Conservation (phyloP, 2,113 vertebrate genomes). For the Muscicapa adusta region DNA sequence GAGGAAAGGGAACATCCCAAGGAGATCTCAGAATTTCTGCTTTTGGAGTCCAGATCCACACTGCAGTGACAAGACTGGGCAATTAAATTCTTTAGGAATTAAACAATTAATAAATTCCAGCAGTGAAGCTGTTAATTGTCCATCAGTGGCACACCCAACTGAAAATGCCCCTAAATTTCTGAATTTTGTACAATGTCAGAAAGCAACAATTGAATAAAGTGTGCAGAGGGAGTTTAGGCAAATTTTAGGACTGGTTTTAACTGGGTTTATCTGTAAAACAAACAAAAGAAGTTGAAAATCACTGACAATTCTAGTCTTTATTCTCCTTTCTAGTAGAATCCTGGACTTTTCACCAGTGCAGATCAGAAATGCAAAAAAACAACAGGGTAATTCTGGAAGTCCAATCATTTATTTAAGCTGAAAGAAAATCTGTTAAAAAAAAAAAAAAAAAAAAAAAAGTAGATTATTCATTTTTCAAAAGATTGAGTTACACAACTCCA, state of each 20-base stretch:
- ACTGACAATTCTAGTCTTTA: not conserved
- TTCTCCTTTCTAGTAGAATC: not conserved
- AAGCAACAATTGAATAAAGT: not conserved
- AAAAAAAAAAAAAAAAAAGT: not conserved
- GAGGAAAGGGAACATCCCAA: not conserved
- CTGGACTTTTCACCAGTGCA: not conserved
- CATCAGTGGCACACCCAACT: not conserved
- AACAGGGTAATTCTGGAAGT: not conserved
- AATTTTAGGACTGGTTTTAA: not conserved
- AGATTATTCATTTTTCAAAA: not conserved
- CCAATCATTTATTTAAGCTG: not conserved
- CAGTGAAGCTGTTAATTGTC: not conserved
- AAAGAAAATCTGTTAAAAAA: not conserved
- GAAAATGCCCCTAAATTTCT: not conserved
- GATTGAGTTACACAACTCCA: not conserved
- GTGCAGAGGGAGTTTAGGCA: not conserved
- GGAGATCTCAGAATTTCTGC: not conserved
- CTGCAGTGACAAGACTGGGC: rapidly evolving
- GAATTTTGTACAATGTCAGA: not conserved
- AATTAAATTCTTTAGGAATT: not conserved
- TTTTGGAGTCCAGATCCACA: not conserved
- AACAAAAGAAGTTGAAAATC: not conserved
- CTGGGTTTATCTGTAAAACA: not conserved
- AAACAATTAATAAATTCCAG: not conserved
- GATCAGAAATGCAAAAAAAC: not conserved